phyloP scores from a whole-genome alignment of 2,888 invertebrate genomes.

The Eupithecia centaureata region DNA sequence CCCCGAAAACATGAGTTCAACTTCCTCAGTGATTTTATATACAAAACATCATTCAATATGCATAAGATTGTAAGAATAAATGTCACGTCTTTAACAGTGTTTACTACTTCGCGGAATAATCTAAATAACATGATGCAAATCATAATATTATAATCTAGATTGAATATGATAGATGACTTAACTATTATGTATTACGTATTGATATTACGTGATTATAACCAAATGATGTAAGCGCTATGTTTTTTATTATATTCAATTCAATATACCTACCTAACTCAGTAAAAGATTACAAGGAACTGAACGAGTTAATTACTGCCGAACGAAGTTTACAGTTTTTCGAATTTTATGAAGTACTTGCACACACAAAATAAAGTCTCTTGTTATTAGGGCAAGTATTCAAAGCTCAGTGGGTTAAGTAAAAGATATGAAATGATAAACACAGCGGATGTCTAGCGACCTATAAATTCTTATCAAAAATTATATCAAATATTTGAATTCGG shows the following conservation, averaged over 20 bases:
- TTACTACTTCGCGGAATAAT: background rate
- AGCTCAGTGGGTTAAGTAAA: background rate
- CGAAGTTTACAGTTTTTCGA: no score
- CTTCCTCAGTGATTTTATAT: background rate
- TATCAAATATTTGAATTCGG: slow-evolving; percentile 34
- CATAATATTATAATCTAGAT: background rate
- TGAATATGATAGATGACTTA: background rate
- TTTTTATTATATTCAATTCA: background rate
- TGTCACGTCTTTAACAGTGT: background rate
- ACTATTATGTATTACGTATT: slow-evolving; percentile 1
- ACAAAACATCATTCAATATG: background rate
- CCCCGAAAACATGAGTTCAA: background rate
- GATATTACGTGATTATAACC: background rate
- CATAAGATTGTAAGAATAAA: background rate
- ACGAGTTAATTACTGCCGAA: background rate
- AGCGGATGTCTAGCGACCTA: slow-evolving; percentile 11
- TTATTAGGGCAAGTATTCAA: background rate
- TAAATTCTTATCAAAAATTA: slow-evolving; percentile 16
- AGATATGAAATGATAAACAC: slow-evolving; percentile 5
- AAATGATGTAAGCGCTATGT: background rate
- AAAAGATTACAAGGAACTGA: background rate
- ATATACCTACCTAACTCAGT: no score
- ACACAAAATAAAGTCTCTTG: background rate
- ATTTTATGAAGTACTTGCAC: no score
- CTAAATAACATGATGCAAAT: background rate